Evolutionary conservation across 2,113 vertebrate genomes (phyloP).

Genomic region (Centropus bengalensis): DNA sequence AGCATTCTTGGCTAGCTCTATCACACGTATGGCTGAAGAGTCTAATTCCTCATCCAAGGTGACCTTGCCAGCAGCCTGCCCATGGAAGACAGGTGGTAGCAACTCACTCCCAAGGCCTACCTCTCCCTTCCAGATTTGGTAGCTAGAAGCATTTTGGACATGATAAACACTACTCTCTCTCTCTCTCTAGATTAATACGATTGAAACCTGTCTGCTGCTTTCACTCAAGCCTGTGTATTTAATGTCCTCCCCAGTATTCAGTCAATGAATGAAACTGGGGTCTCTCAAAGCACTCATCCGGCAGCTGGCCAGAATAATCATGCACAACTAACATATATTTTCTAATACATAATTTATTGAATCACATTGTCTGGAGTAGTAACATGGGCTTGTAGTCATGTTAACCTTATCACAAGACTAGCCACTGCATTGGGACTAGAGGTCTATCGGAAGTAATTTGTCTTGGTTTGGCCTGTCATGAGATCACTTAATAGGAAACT

Average conservation of each 20-base stretch:
- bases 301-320: not conserved
- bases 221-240: no score
- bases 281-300: not conserved
- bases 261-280: not conserved
- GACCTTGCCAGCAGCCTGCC: no score
- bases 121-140: no score
- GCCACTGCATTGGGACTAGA: not conserved
- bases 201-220: no score
- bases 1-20: not conserved
- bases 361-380: not conserved
- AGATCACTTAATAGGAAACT: constrained; percentile 4
- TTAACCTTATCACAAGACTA: not conserved
- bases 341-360: not conserved
- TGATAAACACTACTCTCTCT: no score
- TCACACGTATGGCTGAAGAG: no score
- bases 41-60: no score
- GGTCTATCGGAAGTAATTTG: not conserved
- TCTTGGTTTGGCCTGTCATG: not conserved
- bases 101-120: no score
- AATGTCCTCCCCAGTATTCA: no score
- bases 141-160: no score
- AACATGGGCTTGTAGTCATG: not conserved
- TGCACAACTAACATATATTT: not conserved
- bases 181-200: no score
- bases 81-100: no score